phyloP scores from a whole-genome alignment of 1,140 invertebrate genomes.

The Hylaeus anthracinus region DNA sequence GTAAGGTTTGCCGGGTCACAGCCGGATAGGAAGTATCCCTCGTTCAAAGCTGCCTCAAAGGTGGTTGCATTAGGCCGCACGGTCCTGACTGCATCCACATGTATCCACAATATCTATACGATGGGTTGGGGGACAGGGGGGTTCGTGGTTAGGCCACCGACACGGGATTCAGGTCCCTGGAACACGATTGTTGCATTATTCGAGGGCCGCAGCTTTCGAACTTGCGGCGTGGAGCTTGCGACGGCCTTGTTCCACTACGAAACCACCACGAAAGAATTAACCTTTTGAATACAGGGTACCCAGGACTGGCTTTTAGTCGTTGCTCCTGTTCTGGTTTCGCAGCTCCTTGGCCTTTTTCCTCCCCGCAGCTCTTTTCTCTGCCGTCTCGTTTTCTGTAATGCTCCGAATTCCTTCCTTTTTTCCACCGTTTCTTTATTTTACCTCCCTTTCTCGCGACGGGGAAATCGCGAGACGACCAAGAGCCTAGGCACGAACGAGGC shows the following conservation, averaged over 20 bases:
- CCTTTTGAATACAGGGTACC: conserved; percentile 52
- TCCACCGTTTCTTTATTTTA: background rate
- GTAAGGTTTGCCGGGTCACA: conserved; percentile 39
- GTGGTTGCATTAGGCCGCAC: conserved; percentile 63
- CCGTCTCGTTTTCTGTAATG: conserved; percentile 3
- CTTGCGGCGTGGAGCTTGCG: conserved; percentile 65
- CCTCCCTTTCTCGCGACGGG: background rate
- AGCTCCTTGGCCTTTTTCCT: conserved; percentile 21
- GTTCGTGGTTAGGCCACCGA: conserved; percentile 54
- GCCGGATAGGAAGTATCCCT: conserved; percentile 43
- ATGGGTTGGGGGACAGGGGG: background rate
- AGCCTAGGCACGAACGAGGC: background rate
- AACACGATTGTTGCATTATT: conserved; percentile 79
- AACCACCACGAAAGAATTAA: conserved; percentile 67
- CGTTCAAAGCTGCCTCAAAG: conserved; percentile 66
- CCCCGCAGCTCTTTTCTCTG: background rate
- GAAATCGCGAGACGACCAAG: conserved; percentile 5
- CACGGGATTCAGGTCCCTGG: conserved; percentile 58
- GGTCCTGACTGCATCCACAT: conserved; percentile 55
- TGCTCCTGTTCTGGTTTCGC: conserved; percentile 46
- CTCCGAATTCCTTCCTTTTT: background rate
- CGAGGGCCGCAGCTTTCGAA: conserved; percentile 75
- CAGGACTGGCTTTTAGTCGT: conserved; percentile 51
- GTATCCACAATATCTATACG: conserved; percentile 49
- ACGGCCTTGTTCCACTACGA: conserved; percentile 48